Base-by-base conservation (phyloP, 64 coral and sea anemone genomes). In the Montipora efflorescens region DNA sequence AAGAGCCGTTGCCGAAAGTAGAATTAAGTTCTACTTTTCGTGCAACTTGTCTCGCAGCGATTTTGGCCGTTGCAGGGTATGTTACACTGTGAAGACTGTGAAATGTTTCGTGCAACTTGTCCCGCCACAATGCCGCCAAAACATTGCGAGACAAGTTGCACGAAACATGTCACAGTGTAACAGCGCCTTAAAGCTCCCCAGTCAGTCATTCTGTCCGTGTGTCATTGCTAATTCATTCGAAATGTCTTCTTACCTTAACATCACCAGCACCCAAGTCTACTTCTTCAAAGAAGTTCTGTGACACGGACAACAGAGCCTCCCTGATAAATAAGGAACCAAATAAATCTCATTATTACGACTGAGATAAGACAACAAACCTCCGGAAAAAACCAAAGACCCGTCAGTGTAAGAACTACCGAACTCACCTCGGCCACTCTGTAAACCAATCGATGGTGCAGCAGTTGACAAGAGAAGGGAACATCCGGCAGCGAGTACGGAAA, bases 361-460 rank as follows among this genome's bases (percentile, higher is more conserved):
- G 3, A 3, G 2, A 36, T 36, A 36, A 8, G 19, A 47, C 53
- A 46, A 44, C 45, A 44, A 80, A 53, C 18, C 12, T 53, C 7
- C 3, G 10, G 1, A 15, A 5, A 55, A 3, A 10, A 5, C 8
- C 48, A 14, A 82, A 18, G 21, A 71, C 47, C n/a, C 43, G 51
- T 4, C 44, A 18, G 47, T 23, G 2, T 64, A 45, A 83, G 53
- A 0, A 43, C 22, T 15, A 84, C 5, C 47, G 4, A 6, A 93
- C 77, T 81, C 16, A 97, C 96, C 93, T 94, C 51, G 95, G 97
- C 97, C 97, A 99, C 36, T 96, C 94, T 8, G 89, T 99, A 77
- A 98, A 98, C 96, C 97, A 98, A 72, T 95, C 97, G 57, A 98
- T 98, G 3, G 94, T 98, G 77, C 94, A 98, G 74, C 94, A 98